Base-by-base conservation (phyloP, 2,797 vertebrate species). In the Australoheros facetus region DNA sequence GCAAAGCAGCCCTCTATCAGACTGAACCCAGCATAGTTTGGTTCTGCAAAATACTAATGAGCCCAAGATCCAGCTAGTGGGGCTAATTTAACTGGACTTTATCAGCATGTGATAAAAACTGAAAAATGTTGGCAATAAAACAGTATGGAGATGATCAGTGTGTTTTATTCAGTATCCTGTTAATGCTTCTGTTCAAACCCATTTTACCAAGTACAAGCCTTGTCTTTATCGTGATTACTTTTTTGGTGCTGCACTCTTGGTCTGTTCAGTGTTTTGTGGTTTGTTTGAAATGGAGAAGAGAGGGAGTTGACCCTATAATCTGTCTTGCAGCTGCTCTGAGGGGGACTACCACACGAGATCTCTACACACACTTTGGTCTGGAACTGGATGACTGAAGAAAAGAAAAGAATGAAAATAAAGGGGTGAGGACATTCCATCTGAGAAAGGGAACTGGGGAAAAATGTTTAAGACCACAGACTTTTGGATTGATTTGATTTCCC, bases 281-380 rank as follows among this genome's bases (percentile, higher is more conserved):
- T 80, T 90, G 85, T 89, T 89, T 91, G 79, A 88, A 88, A 88
- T 81, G 77, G 32, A 56, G 26, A 86, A 74, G 16, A 48, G 76
- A 78, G 83, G 69, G 78, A 77, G 48, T 30, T 83, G 79, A 86
- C 79, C 75, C 71, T 76, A 58, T 85, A 75, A 85, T 78, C 77
- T 91, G 76, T 91, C 58, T 90, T 88, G 58, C 88, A 99, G 98
- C 97, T 58, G 83, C 95, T 76, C 94, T 97, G 87, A 95, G 95
- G 90, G 97, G 97, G 34, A 96, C 97, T 89, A 98, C 98, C 89
- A 98, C 97, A 71, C 96, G 96, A 86, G 96, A 98, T 56, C 91
- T 99, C 77, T 99, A 99, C 91, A 89, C 94, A 76, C 95, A 96
- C 75, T 99, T 98, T 58, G 96, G 93, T 62, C 93, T 99, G 86